Evolutionary conservation across 2,888 invertebrate genomes (phyloP).

Genomic region (Daptonema setosum): DNA sequence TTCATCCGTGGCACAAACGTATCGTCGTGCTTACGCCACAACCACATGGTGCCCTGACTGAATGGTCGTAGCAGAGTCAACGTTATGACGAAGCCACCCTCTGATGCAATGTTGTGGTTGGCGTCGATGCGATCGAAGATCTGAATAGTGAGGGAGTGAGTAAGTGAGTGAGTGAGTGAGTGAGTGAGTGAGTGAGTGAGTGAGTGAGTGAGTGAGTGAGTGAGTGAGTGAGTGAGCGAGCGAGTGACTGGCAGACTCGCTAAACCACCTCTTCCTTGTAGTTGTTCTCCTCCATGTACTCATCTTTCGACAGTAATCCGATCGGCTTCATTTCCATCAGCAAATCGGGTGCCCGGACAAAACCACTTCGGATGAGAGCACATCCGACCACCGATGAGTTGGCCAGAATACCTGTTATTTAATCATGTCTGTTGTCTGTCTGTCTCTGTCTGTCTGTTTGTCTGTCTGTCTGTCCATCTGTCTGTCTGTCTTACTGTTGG

Average conservation of each 20-base stretch:
- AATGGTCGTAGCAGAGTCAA: slow-evolving; percentile 8
- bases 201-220: too few relatives aligned
- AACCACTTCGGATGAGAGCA: slow-evolving; percentile 4
- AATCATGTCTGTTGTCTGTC: too few relatives aligned
- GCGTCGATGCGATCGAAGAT: too few relatives aligned
- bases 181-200: too few relatives aligned
- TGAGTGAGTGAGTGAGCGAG: too few relatives aligned
- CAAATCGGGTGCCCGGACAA: slow-evolving; percentile 2
- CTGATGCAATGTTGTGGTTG: neutral
- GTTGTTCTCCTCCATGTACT: slow-evolving; percentile 1
- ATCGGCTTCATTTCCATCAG: slow-evolving; percentile 7
- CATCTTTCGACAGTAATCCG: slow-evolving; percentile 3
- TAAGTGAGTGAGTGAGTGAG: too few relatives aligned
- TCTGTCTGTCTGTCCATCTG: too few relatives aligned
- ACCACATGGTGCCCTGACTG: slow-evolving; percentile 9
- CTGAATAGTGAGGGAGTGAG: too few relatives aligned
- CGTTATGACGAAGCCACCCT: slow-evolving; percentile 4
- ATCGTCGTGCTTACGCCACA: slow-evolving; percentile 6
- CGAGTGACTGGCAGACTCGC: too few relatives aligned
- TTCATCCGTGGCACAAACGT: slow-evolving; percentile 7
- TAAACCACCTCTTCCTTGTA: slow-evolving; percentile 4
- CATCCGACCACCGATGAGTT: slow-evolving; percentile 7
- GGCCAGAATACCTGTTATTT: slow-evolving; percentile 6
- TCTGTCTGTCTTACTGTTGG: too few relatives aligned
- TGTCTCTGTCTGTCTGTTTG: too few relatives aligned